phyloP scores from a whole-genome alignment of 2,113 vertebrate species.

The Strix uralensis region DNA sequence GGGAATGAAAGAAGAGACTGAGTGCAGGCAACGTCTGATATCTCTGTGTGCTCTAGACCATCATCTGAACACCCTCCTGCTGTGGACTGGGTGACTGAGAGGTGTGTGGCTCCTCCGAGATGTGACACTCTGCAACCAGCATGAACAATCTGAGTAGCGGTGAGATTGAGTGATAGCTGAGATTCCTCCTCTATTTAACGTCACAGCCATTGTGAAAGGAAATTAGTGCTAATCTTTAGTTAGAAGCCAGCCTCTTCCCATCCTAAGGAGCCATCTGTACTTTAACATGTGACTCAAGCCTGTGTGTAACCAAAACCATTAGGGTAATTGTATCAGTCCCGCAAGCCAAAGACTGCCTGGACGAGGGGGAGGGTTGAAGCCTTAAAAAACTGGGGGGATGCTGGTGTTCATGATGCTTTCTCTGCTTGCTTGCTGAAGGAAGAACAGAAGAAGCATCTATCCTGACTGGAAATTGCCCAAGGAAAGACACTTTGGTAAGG shows the following conservation, averaged over 20 bases:
- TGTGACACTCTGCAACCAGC: background rate
- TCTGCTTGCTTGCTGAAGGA: background rate
- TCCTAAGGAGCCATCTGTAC: background rate
- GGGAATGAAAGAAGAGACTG: background rate
- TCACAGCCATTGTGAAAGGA: background rate
- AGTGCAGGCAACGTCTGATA: background rate
- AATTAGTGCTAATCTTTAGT: background rate
- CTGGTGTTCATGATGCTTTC: background rate
- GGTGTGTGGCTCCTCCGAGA: background rate
- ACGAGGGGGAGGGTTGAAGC: background rate
- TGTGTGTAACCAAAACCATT: background rate
- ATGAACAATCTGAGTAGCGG: background rate
- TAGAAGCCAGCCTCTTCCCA: background rate
- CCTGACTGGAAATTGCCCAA: background rate
- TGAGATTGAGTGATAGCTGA: background rate
- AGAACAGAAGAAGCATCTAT: background rate
- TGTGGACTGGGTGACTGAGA: fast-evolving
- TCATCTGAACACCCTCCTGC: background rate
- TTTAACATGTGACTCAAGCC: background rate
- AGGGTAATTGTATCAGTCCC: background rate
- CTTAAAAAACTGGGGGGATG: background rate
- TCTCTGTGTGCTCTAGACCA: background rate
- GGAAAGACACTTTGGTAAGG: background rate
- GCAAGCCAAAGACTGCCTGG: background rate
- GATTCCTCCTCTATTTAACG: background rate